A percentile compares a stretch with the other conserved stretches of the same genome.
Evolutionary conservation across 37 sponge, comb jelly and placozoan species (phyloP).

Genomic region (Diacarnus erythraeanus): DNA sequence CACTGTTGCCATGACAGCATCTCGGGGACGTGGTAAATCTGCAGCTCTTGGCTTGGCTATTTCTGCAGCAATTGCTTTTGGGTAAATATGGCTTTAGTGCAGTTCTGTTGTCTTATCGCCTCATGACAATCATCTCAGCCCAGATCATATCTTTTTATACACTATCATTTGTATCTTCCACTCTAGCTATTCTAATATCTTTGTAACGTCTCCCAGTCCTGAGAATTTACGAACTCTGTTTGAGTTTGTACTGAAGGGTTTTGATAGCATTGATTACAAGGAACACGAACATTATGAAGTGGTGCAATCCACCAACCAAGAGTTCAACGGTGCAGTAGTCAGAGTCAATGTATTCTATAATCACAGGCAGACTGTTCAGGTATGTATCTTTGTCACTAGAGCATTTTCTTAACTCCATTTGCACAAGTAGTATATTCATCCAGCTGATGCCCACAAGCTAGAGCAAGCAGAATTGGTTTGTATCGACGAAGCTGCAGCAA

Average conservation of each 20-base stretch:
- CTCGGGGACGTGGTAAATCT: constrained; percentile 95
- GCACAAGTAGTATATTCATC: constrained; percentile 85
- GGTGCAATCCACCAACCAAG: constrained; percentile 89
- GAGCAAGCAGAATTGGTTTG: constrained; percentile 94
- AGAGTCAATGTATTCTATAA: constrained; percentile 88
- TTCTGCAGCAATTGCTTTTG: constrained; percentile 89
- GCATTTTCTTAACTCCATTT: neutral
- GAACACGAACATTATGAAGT: constrained; percentile 87
- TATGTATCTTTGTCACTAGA: neutral
- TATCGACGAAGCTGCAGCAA: constrained; percentile 98
- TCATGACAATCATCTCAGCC: no score
- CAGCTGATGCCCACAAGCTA: constrained; percentile 82
- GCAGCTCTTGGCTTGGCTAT: constrained; percentile 93
- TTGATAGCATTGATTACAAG: constrained; percentile 81
- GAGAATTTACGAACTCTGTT: constrained; percentile 95
- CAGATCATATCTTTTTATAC: neutral
- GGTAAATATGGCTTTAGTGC: constrained; percentile 36
- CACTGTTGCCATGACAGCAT: constrained; percentile 95
- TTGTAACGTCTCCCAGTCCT: constrained; percentile 94
- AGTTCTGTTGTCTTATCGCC: neutral
- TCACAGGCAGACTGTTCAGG: constrained; percentile 95
- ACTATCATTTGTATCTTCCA: neutral
- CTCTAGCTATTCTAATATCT: constrained; percentile 90
- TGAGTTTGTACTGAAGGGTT: constrained; percentile 94
- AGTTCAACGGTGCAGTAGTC: constrained; percentile 89